Evolutionary conservation across 2,888 invertebrate genomes (phyloP).

Genomic region (Notodonta dromedarius): DNA sequence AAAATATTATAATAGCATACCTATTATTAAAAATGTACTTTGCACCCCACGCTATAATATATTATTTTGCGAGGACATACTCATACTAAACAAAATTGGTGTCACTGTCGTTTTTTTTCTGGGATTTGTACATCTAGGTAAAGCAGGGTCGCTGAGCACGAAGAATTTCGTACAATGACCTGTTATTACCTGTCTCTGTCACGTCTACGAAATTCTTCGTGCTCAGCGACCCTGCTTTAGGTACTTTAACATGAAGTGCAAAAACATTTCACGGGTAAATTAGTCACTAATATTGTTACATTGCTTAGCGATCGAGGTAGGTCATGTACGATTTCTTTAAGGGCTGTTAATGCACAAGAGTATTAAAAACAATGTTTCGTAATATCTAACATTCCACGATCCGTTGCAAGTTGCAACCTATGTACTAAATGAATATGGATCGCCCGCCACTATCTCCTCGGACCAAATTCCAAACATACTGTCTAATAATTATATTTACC

Average conservation of each 20-base stretch:
- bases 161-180: no score
- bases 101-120: no score
- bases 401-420: constrained; percentile 1
- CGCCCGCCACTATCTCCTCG: constrained; percentile 20
- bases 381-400: no score
- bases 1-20: constrained; percentile 44
- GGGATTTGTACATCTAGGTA: no score
- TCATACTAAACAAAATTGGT: constrained; percentile 8
- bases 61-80: constrained; percentile 46
- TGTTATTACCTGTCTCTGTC: no score
- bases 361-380: neutral
- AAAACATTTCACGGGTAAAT: constrained; percentile 17
- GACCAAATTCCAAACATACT: constrained; percentile 21
- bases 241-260: constrained; percentile 20
- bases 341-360: constrained; percentile 21
- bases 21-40: constrained; percentile 51
- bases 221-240: no score
- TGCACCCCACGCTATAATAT: constrained; percentile 49
- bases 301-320: constrained; percentile 36
- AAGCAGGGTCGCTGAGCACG: no score
- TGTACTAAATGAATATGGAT: constrained; percentile 27
- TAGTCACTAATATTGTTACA: constrained; percentile 11
- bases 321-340: constrained; percentile 19
- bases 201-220: no score
- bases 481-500: constrained; percentile 20